Percentiles rank a stretch among this genome's conserved stretches.
These are phyloP conservation scores for Agrochola circellaris DNA, from an alignment of 2,888 invertebrate genomes.

Conservation along the genomic window DNA sequence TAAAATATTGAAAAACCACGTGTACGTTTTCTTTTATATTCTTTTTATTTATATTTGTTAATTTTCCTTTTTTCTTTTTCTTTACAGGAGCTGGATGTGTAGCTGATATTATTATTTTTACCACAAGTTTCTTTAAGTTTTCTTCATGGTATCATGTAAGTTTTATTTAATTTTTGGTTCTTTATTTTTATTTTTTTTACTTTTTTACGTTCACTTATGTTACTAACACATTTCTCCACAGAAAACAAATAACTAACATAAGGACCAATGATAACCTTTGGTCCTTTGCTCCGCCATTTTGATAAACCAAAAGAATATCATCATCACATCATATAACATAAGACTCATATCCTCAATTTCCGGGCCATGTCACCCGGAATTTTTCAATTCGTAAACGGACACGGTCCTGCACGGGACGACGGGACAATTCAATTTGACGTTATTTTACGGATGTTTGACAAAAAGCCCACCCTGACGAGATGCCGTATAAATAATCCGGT, in stretches of 20 bases:
- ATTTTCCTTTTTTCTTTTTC: constrained; percentile 77
- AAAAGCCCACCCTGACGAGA: constrained; percentile 43
- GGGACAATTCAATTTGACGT: constrained; percentile 72
- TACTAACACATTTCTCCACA: not conserved
- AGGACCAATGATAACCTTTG: not conserved
- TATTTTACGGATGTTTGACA: constrained; percentile 70
- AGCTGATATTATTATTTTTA: constrained; percentile 76
- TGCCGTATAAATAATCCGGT: constrained; percentile 64
- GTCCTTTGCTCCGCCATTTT: not conserved
- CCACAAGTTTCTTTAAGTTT: constrained; percentile 81
- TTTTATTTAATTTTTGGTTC: constrained; percentile 81
- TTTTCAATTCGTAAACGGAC: constrained; percentile 48
- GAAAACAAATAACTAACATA: not conserved
- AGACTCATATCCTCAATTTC: constrained; percentile 7
- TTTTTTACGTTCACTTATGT: constrained; percentile 8
- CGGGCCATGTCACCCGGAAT: constrained; percentile 28
- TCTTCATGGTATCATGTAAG: constrained; percentile 91
- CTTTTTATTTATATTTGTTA: constrained; percentile 74
- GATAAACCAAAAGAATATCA: not conserved
- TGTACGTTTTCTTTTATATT: constrained; percentile 21
- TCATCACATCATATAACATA: constrained; percentile 3
- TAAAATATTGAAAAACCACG: not conserved
- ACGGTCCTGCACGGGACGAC: constrained; percentile 27
- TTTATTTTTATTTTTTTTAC: constrained; percentile 44
- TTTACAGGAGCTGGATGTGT: constrained; percentile 83